These are phyloP conservation scores for Spodoptera littoralis DNA, from an alignment of 2,888 invertebrate species.

Conservation along the genomic window DNA sequence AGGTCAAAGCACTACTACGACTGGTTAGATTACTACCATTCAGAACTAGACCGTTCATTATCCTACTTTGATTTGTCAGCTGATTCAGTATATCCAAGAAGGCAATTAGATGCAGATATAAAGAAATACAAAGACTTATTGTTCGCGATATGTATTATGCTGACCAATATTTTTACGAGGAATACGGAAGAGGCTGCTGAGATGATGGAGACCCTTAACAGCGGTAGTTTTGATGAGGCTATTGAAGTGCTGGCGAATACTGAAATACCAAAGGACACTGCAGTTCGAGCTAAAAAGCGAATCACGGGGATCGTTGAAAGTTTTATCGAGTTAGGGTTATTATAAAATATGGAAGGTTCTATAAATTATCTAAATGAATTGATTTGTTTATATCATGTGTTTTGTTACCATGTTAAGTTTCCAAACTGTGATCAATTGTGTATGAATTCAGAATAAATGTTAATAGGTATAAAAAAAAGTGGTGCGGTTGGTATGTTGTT, in stretches of 20 bases:
- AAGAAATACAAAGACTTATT: neutral
- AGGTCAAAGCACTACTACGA: too few species aligned
- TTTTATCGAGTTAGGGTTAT: slow-evolving; percentile 19
- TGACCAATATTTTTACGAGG: slow-evolving; percentile 16
- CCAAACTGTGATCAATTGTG: too few species aligned
- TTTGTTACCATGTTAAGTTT: too few species aligned
- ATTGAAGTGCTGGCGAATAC: slow-evolving; percentile 2
- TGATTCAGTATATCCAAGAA: too few species aligned
- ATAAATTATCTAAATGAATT: too few species aligned
- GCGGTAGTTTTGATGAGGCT: neutral
- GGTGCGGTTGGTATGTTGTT: too few species aligned
- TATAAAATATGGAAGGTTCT: neutral
- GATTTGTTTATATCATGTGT: too few species aligned
- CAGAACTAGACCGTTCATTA: too few species aligned
- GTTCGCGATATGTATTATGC: slow-evolving; percentile 2
- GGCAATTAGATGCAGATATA: neutral
- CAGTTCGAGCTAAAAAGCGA: slow-evolving; percentile 12
- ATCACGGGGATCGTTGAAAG: slow-evolving; percentile 20
- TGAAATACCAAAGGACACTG: neutral
- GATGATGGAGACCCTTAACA: slow-evolving; percentile 2
- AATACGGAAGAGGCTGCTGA: slow-evolving; percentile 16
- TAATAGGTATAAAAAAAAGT: too few species aligned
- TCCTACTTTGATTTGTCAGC: too few species aligned
- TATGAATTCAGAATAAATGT: too few species aligned
- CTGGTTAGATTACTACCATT: too few species aligned